These are phyloP conservation scores for Drosophila kepulauana DNA, from an alignment of 1,140 invertebrate genomes.

Conservation along the genomic window DNA sequence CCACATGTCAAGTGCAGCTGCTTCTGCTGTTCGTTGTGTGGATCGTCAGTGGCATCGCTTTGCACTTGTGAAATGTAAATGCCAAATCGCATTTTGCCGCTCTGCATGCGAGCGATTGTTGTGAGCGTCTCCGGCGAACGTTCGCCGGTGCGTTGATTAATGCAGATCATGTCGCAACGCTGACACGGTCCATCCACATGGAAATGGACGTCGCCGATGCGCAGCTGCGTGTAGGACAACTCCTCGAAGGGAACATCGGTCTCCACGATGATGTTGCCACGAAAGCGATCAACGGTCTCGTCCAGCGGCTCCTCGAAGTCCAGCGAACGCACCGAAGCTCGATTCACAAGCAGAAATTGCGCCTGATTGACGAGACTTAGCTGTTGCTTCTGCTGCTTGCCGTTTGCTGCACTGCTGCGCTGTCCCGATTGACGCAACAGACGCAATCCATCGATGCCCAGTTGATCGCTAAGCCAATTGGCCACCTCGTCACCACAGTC, in stretches of 20 bases:
- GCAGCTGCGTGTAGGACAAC: constrained; percentile 89
- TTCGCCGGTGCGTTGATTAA: constrained; percentile 93
- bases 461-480: constrained; percentile 90
- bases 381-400: constrained; percentile 31
- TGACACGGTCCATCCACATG: constrained; percentile 92
- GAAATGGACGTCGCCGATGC: constrained; percentile 87
- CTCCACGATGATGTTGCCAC: constrained; percentile 89
- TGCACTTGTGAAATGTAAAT: constrained; percentile 87
- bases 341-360: constrained; percentile 94
- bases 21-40: neutral
- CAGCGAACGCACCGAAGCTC: constrained; percentile 89
- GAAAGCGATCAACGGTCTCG: constrained; percentile 88
- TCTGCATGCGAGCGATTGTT: constrained; percentile 90
- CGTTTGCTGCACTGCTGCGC: constrained; percentile 34
- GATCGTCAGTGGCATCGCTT: neutral
- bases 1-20: constrained; percentile 45
- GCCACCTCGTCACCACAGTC: constrained; percentile 94
- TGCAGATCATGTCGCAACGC: constrained; percentile 97
- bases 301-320: constrained; percentile 87
- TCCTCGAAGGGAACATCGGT: constrained; percentile 90
- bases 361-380: constrained; percentile 93
- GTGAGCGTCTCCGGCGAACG: constrained; percentile 94
- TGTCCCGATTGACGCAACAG: constrained; percentile 88
- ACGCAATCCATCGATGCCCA: constrained; percentile 89
- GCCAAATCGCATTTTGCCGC: constrained; percentile 92